Conservation (phyloP, 2,797 vertebrate species). For the Loriculus beryllinus region DNA sequence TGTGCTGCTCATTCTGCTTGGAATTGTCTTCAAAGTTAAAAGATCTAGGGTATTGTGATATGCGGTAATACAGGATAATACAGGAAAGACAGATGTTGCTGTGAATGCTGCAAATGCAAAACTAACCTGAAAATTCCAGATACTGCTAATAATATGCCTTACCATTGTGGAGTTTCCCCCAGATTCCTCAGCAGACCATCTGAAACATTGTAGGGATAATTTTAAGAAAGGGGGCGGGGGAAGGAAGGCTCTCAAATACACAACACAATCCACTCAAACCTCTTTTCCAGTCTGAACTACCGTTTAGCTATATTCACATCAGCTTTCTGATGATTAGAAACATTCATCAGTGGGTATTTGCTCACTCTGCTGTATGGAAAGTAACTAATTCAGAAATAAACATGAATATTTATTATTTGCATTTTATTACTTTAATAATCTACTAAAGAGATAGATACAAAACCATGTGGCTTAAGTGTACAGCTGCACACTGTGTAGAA, state of each 20-base stretch:
- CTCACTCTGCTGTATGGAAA: neutral
- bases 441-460: neutral
- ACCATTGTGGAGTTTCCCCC: neutral
- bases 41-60: neutral
- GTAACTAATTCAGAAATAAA: neutral
- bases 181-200: neutral
- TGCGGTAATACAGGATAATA: neutral
- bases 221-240: neutral
- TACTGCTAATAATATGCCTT: neutral
- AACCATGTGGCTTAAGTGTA: neutral
- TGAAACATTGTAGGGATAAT: neutral
- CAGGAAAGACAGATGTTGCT: neutral
- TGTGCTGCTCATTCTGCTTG: neutral
- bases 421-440: neutral
- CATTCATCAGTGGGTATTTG: neutral
- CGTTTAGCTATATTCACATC: neutral
- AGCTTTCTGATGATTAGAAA: neutral
- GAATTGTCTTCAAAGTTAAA: neutral
- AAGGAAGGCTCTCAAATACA: neutral
- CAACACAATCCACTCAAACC: neutral
- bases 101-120: neutral
- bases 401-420: neutral
- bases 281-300: neutral
- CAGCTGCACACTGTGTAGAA: neutral
- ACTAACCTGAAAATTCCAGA: neutral